Evolutionary conservation across 1,140 invertebrate species (phyloP), one percentile per base, ranked within the genome.

Genomic region (Protaetia brevitarsis): DNA sequence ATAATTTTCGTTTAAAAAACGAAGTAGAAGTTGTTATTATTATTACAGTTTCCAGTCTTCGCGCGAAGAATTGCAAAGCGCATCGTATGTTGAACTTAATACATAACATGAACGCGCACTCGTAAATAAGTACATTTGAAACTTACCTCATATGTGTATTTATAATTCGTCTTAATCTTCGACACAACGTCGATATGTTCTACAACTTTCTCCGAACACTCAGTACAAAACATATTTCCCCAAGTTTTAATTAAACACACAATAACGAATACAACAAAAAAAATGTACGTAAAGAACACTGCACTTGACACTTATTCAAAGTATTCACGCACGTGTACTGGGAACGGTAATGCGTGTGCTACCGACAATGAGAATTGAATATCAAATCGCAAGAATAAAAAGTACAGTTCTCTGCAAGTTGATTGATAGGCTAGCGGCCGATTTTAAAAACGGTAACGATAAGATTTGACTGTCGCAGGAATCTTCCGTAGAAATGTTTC

Each of bases 91-190:
- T n/a, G n/a, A n/a, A n/a, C n/a, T n/a, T n/a, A n/a, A n/a, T n/a
- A n/a, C n/a, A n/a, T n/a, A n/a, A n/a, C n/a, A n/a, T n/a, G n/a
- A n/a, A n/a, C n/a, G n/a, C n/a, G n/a, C n/a, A n/a, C n/a, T n/a
- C n/a, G n/a, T n/a, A n/a, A n/a, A n/a, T n/a, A n/a, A n/a, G n/a
- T n/a, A n/a, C n/a, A n/a, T 34, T 45, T 16, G 16, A 41, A 41
- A 13, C 66, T 65, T 66, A 70, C 68, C 68, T 70, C 66, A 68
- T 70, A 70, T 19, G 68, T 66, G 64, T 69, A 70, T 59, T 70
- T 70, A 61, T 67, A 70, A 27, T 62, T 63, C 45, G 63, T 58
- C 19, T 60, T 60, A 23, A 70, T 63, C 65, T 68, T 70, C 3
- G 37, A 61, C 4, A 70, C 28, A 34, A 68, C 64, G 13, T 70